Percentiles rank a stretch among this genome's conserved stretches.
phyloP scores from a whole-genome alignment of 2,888 invertebrate species.

The Eristalinus sepulchralis region DNA sequence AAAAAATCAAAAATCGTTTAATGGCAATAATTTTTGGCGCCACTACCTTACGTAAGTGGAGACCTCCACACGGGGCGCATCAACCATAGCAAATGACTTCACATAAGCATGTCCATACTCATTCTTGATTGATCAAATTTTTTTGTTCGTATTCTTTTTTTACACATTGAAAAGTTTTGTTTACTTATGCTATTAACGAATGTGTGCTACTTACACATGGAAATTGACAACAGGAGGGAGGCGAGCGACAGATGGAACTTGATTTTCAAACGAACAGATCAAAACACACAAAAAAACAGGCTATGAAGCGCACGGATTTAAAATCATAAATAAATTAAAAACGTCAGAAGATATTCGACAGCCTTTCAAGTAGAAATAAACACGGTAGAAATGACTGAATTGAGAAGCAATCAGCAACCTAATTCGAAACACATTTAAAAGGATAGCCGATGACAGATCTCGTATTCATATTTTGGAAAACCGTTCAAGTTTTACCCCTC shows the following conservation, averaged over 20 bases:
- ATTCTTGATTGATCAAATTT: background rate
- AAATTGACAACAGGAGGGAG: background rate
- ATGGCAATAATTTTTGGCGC: slow-evolving; percentile 70
- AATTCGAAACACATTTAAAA: background rate
- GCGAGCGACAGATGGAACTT: slow-evolving; percentile 7
- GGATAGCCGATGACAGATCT: background rate
- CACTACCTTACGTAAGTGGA: slow-evolving; percentile 66
- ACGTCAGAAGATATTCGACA: slow-evolving; percentile 50
- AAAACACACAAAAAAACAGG: slow-evolving; percentile 9
- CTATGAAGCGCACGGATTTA: slow-evolving; percentile 32
- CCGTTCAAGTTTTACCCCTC: slow-evolving; percentile 30
- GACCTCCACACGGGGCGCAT: slow-evolving; percentile 54
- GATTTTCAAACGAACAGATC: slow-evolving; percentile 32
- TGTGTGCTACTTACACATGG: slow-evolving; percentile 54
- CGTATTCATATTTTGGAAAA: background rate
- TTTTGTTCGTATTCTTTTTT: slow-evolving; percentile 5
- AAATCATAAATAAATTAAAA: slow-evolving; percentile 61
- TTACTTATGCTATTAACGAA: slow-evolving; percentile 62
- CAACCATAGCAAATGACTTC: slow-evolving; percentile 35
- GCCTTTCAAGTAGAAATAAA: slow-evolving; percentile 60
- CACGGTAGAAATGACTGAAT: slow-evolving; percentile 42
- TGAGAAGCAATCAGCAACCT: slow-evolving; percentile 3
- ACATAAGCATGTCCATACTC: slow-evolving; percentile 35
- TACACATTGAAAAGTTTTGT: slow-evolving; percentile 56
- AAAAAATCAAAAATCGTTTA: slow-evolving; percentile 49